Base-by-base conservation (phyloP, 1,140 invertebrate genomes). In the Lepidotrigona ventralis region DNA sequence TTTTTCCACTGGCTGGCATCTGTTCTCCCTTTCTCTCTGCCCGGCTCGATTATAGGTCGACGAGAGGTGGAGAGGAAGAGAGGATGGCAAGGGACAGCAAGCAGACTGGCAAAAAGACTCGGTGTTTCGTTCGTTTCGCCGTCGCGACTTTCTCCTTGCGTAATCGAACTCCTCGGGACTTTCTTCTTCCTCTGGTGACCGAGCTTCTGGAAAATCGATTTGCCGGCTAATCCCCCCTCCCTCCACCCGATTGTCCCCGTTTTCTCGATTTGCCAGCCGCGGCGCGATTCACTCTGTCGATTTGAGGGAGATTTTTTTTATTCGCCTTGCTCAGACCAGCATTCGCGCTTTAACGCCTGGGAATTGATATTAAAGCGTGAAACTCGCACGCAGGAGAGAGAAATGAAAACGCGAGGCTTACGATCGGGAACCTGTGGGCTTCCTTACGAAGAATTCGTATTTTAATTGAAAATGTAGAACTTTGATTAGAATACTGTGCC, bases 91-190 rank as follows among this genome's bases (percentile, higher is more conserved):
- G n/a, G 56, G 79, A 75, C 66, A 64, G 66, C 60, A 63, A 64
- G 66, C 60, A 63, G 70, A 72, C 64, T 60, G 56, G 80, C 79
- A 70, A 58, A 73, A 73, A 76, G 84, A 81, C n/a, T 76, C 60
- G 72, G 39, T 69, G 84, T 84, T 84, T 86, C 86, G 79, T 84
- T 82, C 85, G 74, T 84, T 87, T 80, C 81, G 78, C 85, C 70
- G 83, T 64, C 66, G 82, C 80, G 79, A 90, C 90, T 91, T 91
- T 91, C 89, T 88, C 90, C 86, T 90, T 89, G 89, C 89, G 86
- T 88, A 91, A 91, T 86, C 86, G 76, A 76, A 70, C 75, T 53
- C 21, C 64, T 8, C 39, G 39, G 78, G 68, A 70, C 68, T 70
- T 29, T 71, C 39, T 86, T 81, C 83, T 78, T 87, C 87, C 68